phyloP scores from a whole-genome alignment of 2,888 invertebrate genomes.

The Drosophila tanythrix region DNA sequence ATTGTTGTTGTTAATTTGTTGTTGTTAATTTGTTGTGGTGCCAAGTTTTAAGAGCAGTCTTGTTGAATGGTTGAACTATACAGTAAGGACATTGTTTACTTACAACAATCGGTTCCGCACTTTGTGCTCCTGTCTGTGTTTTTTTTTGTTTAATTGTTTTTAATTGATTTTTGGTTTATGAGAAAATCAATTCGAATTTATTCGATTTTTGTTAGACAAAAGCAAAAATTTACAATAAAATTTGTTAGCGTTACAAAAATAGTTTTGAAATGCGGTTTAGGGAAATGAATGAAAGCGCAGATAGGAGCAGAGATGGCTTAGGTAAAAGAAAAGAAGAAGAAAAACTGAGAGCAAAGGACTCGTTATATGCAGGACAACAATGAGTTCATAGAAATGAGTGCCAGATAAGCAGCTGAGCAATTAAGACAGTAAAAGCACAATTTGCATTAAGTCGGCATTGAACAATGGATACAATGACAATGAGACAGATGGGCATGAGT shows the following conservation, averaged over 20 bases:
- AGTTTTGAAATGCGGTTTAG: conserved; percentile 36
- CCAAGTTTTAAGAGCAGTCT: conserved; percentile 50
- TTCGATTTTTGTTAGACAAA: conserved; percentile 62
- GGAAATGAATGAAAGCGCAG: conserved; percentile 57
- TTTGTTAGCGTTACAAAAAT: conserved; percentile 64
- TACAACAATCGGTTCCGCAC: conserved; percentile 98
- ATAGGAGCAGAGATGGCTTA: conserved; percentile 52
- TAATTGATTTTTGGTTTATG: conserved; percentile 51
- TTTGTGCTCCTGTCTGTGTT: conserved; percentile 91
- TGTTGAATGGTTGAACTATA: conserved; percentile 51
- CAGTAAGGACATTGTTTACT: conserved; percentile 87
- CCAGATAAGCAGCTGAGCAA: conserved; percentile 8
- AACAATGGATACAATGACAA: conserved; percentile 11
- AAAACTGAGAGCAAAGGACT: conserved; percentile 28
- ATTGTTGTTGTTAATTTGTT: conserved; percentile 33
- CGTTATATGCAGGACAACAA: conserved; percentile 9
- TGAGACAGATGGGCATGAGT: conserved; percentile 38
- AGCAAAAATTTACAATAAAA: conserved; percentile 59
- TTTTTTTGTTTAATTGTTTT: conserved; percentile 23
- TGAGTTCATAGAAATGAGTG: conserved; percentile 13
- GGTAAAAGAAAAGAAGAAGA: neutral
- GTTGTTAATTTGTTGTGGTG: conserved; percentile 30
- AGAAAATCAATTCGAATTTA: conserved; percentile 64
- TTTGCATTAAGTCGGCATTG: conserved; percentile 20
- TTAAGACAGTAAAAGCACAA: conserved; percentile 29